Percentiles rank a stretch among this genome's conserved stretches.
Conservation (phyloP, 2,888 invertebrate species). For the Drosophila nr. perissopoda region DNA sequence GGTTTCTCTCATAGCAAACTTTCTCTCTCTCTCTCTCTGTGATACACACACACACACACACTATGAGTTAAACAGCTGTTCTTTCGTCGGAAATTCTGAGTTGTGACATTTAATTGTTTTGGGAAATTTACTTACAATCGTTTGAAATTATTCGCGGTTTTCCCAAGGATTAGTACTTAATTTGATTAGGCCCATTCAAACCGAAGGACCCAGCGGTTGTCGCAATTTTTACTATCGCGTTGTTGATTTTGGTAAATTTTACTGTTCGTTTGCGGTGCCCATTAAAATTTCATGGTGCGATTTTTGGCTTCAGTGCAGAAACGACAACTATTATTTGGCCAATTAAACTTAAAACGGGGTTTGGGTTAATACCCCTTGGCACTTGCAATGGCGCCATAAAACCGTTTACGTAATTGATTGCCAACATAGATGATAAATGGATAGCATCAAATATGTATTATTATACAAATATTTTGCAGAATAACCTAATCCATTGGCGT, state of each 20-base stretch:
- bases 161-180: constrained; percentile 80
- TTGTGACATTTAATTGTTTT: constrained; percentile 72
- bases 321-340: constrained; percentile 64
- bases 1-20: constrained; percentile 1
- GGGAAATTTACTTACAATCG: constrained; percentile 81
- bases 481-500: not conserved
- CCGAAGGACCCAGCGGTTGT: constrained; percentile 6
- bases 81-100: constrained; percentile 44
- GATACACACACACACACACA: too few relatives aligned
- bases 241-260: constrained; percentile 57
- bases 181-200: constrained; percentile 75
- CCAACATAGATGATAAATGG: not conserved
- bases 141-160: constrained; percentile 81
- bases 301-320: constrained; percentile 28
- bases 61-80: constrained; percentile 36
- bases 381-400: constrained; percentile 8
- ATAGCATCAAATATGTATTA: not conserved
- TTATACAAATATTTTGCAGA: not conserved
- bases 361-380: not conserved
- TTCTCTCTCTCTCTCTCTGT: not conserved
- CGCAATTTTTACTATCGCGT: constrained; percentile 58
- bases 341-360: constrained; percentile 44
- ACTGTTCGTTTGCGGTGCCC: constrained; percentile 61
- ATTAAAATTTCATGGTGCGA: constrained; percentile 60
- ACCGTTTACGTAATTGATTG: constrained; percentile 16